Conservation (phyloP, 1,140 invertebrate genomes). For the Scaptomyza pallida region DNA sequence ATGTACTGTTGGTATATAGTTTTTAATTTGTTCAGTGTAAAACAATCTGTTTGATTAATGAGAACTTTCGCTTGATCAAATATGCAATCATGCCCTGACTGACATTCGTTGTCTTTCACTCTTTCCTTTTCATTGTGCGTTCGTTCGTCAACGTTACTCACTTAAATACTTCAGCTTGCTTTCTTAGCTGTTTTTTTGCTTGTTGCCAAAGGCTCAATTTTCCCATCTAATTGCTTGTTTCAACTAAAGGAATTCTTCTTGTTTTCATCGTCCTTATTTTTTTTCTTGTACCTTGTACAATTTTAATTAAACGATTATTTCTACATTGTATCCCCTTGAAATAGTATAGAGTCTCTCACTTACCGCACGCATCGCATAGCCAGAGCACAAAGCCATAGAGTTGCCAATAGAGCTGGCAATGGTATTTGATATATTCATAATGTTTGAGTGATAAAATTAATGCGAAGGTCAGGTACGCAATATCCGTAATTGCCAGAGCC, state of each 20-base stretch:
- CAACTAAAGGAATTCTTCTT: not conserved
- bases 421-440: slow-evolving; percentile 85
- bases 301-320: too few relatives aligned
- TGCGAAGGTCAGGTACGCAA: slow-evolving; percentile 88
- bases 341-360: slow-evolving; percentile 9
- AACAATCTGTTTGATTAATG: slow-evolving; percentile 13
- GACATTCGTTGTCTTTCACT: not conserved
- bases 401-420: slow-evolving; percentile 66
- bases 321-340: too few relatives aligned
- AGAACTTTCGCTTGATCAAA: not conserved
- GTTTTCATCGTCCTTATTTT: too few relatives aligned
- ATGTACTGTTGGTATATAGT: too few relatives aligned
- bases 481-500: slow-evolving; percentile 89
- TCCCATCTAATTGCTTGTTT: slow-evolving; percentile 26
- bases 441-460: slow-evolving; percentile 88
- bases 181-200: not conserved
- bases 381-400: slow-evolving; percentile 71
- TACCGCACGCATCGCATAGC: slow-evolving; percentile 76
- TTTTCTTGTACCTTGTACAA: too few relatives aligned
- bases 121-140: not conserved
- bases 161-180: too few relatives aligned
- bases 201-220: slow-evolving; percentile 13
- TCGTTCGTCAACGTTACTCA: too few relatives aligned
- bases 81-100: not conserved
- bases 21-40: not conserved